Evolutionary conservation across 1,140 invertebrate genomes (phyloP), one percentile per base, ranked within the genome.

Genomic region (Papilio polytes): DNA sequence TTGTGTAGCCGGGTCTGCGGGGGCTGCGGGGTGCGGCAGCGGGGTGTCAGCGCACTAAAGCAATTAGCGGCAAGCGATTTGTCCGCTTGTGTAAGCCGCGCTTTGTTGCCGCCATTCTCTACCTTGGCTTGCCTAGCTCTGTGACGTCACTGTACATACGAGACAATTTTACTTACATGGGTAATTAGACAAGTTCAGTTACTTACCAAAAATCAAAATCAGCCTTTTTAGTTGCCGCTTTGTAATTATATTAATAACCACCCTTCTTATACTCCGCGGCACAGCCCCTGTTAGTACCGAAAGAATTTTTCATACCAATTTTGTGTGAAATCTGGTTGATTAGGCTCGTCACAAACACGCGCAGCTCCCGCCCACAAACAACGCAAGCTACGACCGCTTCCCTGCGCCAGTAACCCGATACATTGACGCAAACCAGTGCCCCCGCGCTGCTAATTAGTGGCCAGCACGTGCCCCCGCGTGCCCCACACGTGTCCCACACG

Each of bases 361-460:
- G n/a, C n/a, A 31, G 13, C 44, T 20, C 26, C 51, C 77, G 77
- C 77, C 77, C 56, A 78, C 77, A 78, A 78, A 78, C 77, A 78
- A 41, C 36, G 8, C 36, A 41, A 41, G 36, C 36, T 41, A 41
- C 36, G 36, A 41, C 36, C 36, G 36, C 6, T 41, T 41, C 36
- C 36, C 36, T 41, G 36, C 36, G 36, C 36, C 36, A 59, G 86
- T 85, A 87, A 88, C 86, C 84, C 53, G 84, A 89, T 88, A 89
- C 86, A 84, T 82, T 81, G 81, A 81, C 80, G 80, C 74, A 81
- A 80, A 84, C 82, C 74, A 76, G 82, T 82, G 82, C 80, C 80
- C 78, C 66, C 63, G 36, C 72, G 18, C 56, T 84, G 87, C 86
- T 86, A 90, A 90, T 90, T 90, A 91, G 82, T 80, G 82, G 70